Evolutionary conservation across 2,888 invertebrate genomes (phyloP), one percentile per base, ranked within the genome.

Genomic region (Apotomis capreana): DNA sequence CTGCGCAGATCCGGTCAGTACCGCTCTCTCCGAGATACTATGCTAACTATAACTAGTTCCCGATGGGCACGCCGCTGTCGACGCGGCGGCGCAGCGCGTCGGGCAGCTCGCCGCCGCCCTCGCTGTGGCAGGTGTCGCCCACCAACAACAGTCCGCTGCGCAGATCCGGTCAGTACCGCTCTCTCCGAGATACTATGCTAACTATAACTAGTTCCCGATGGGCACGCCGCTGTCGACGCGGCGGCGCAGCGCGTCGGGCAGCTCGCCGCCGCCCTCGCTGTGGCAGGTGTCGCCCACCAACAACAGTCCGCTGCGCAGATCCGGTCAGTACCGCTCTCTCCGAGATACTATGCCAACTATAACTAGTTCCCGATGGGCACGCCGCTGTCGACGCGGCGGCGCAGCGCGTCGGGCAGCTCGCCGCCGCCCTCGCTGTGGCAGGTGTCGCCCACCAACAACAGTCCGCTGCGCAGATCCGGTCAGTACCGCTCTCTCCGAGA

Each of bases 211-310:
- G 26, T 1, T 26, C 90, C 85, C 84, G 68, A 96, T 98, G 90
- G 97, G 97, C 71, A 97, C 98, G 65, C 97, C 98, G 70, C 97
- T 98, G 61, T 95, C 95, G 63, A 93, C 94, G 78, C 93, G 95
- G 62, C 94, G 95, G 80, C 94, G 96, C 81, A 95, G 95, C 71
- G 95, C 95, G 73, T 95, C 96, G 0, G 95, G 95, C 79, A 95
- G 95, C 78, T 95, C 95, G 69, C 94, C 95, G 73, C 96, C 96
- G 13, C 96, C 97, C 65, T 96, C 95, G 81, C 95, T 96, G 77
- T 97, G 97, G 97, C 97, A 97, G 83, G 96, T 97, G 54, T 97
- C 97, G 72, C 97, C 97, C 15, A 96, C 96, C 44, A 95, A 88
- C 94, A 96, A 94, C 83, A 97, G 95, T 80, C 97, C 95, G 0